Evolutionary conservation across 2,113 vertebrate species (phyloP).

Genomic region (Pygathrix nemaeus): DNA sequence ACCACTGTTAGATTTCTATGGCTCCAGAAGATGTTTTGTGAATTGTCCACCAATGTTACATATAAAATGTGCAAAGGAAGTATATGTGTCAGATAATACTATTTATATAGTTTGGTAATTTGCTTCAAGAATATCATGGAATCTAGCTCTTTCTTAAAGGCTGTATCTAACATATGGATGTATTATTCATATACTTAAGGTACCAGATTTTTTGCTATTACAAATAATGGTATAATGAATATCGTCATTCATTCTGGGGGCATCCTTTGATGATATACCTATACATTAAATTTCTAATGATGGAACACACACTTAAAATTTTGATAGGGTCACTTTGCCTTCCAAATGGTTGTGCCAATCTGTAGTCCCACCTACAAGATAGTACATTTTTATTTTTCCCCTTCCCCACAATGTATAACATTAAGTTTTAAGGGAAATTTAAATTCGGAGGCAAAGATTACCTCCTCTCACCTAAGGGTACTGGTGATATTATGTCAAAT

Average conservation of each 20-base stretch:
- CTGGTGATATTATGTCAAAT: not conserved
- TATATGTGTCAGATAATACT: not conserved
- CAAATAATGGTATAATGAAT: not conserved
- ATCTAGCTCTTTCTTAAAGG: not conserved
- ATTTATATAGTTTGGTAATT: not conserved
- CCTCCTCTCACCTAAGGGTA: not conserved
- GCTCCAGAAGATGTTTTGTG: not conserved
- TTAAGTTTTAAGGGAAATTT: not conserved
- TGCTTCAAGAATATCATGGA: not conserved
- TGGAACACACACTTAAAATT: not conserved
- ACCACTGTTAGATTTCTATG: not conserved
- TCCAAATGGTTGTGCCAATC: not conserved
- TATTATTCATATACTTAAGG: not conserved
- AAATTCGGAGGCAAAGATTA: not conserved
- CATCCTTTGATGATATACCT: not conserved
- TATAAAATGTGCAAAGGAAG: constrained; percentile 9
- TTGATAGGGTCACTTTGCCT: not conserved
- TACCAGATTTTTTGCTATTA: not conserved
- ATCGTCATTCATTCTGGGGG: not conserved
- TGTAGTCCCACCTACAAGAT: not conserved
- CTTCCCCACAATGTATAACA: not conserved
- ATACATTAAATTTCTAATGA: not conserved
- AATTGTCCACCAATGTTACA: not conserved
- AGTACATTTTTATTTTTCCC: not conserved
- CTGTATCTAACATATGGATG: not conserved